Evolutionary conservation across 2,888 invertebrate genomes (phyloP), one percentile per base, ranked within the genome.

Genomic region (Cremastinae sp.): DNA sequence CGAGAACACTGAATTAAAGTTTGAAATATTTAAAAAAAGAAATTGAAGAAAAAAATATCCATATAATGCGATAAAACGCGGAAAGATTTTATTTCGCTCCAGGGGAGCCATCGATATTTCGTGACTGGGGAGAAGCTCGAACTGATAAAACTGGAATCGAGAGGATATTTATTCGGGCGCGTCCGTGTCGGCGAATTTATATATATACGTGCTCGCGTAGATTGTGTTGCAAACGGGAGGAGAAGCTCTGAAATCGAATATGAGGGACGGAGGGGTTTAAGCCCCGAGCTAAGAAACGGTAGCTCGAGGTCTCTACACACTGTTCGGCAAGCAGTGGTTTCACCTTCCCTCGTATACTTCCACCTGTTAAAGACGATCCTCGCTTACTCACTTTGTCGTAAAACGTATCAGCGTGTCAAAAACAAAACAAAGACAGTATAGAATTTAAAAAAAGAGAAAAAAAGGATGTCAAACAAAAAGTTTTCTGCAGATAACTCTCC

Each of bases 241-340:
- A 65, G 72, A 59, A 68, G 78, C 68, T 74, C 78, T 86, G 86
- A 86, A 86, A 86, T 85, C 82, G 86, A 86, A 86, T 86, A 86
- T 84, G 86, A 84, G 82, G 71, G 74, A 79, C 82, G 76, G 83
- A 28, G 28, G 28, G 84, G 83, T 83, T 82, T 86, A 80, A 85
- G 84, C 79, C 84, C 81, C 75, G 74, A 72, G 73, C 73, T 79
- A 81, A 81, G 79, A 81, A 82, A 82, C 86, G 79, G 83, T 83
- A 85, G 83, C 82, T 70, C 62, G 54, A 34, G 76, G 64, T 78
- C 65, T 78, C n/a, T n/a, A n/a, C n/a, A 58, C 61, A 61, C 58
- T 73, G 65, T 36, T 43, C 54, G 18, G 70, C 78, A 80, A 79
- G 79, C 75, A 84, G 83, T 81, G 85, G 85, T 85, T 85, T 86